phyloP scores from a whole-genome alignment of 2,888 invertebrate species.

The Ormyrus rosae region DNA sequence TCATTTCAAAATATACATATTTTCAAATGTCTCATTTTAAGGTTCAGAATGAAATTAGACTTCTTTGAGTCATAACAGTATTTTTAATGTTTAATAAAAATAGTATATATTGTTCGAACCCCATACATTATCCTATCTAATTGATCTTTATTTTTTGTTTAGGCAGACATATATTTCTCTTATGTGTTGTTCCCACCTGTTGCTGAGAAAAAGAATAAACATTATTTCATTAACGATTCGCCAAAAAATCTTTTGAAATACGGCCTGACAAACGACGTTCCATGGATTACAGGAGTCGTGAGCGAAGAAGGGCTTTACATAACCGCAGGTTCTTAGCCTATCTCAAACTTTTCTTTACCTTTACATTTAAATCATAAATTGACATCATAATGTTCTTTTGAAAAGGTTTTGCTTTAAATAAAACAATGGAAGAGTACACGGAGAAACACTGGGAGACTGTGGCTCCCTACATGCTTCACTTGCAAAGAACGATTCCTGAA shows the following conservation, averaged over 20 bases:
- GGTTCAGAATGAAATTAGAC: too few relatives aligned
- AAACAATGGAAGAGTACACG: constrained; percentile 1
- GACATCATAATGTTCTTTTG: constrained; percentile 60
- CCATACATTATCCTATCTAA: not conserved
- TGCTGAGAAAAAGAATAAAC: constrained; percentile 77
- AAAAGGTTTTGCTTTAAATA: constrained; percentile 50
- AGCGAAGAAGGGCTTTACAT: constrained; percentile 84
- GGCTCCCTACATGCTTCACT: constrained; percentile 77
- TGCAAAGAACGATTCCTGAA: constrained; percentile 78
- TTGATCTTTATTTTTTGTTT: not conserved
- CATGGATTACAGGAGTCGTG: constrained; percentile 82
- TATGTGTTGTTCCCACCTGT: constrained; percentile 68
- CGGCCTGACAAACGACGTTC: constrained; percentile 79
- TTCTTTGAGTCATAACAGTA: too few relatives aligned
- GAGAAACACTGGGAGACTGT: constrained; percentile 21
- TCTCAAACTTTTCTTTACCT: constrained; percentile 23
- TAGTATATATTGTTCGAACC: not conserved
- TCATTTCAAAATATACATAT: too few relatives aligned
- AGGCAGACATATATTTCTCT: constrained; percentile 7
- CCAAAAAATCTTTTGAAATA: constrained; percentile 79
- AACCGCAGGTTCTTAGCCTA: constrained; percentile 67
- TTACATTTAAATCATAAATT: not conserved
- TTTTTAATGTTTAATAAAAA: too few relatives aligned
- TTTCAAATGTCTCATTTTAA: too few relatives aligned
- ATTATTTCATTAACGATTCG: constrained; percentile 81